Percentiles rank a stretch among this genome's conserved stretches.
Conservation (phyloP, 2,113 vertebrate genomes). For the Hippocampus zosterae region DNA sequence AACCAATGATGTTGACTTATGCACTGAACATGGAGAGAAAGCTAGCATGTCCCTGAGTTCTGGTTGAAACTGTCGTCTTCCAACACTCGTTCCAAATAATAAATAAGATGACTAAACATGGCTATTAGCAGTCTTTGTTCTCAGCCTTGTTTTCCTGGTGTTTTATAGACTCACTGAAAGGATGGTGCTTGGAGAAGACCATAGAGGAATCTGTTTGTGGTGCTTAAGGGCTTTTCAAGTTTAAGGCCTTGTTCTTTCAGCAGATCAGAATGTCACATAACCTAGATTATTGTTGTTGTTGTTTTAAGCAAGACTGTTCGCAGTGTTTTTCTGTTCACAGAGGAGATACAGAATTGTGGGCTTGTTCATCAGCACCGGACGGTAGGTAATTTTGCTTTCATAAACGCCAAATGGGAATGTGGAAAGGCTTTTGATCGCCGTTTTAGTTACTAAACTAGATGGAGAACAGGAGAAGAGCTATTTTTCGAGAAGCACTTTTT, state of each 20-base stretch:
- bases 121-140: too few species aligned
- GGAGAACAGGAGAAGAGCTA: too few species aligned
- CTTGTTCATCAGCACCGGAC: neutral
- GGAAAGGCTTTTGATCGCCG: neutral
- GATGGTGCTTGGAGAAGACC: slow-evolving; percentile 39
- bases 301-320: neutral
- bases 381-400: neutral
- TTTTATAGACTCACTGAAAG: slow-evolving; percentile 61
- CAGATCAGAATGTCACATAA: neutral
- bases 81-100: slow-evolving; percentile 25
- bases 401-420: neutral
- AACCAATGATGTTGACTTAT: slow-evolving; percentile 18
- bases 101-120: too few species aligned
- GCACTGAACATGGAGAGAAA: slow-evolving; percentile 26
- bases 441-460: neutral
- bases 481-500: neutral
- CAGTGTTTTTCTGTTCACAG: neutral
- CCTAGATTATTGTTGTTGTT: neutral
- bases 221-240: slow-evolving; percentile 51
- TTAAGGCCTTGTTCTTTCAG: slow-evolving; percentile 16
- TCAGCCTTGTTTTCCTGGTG: slow-evolving; percentile 35
- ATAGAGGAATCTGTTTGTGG: slow-evolving; percentile 62
- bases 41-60: slow-evolving; percentile 16
- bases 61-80: slow-evolving; percentile 30
- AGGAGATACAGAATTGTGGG: neutral